A percentile compares a stretch with the other conserved stretches of the same genome.
Evolutionary conservation across 1,140 invertebrate genomes (phyloP).

Genomic region (Lordiphosa stackelbergi): DNA sequence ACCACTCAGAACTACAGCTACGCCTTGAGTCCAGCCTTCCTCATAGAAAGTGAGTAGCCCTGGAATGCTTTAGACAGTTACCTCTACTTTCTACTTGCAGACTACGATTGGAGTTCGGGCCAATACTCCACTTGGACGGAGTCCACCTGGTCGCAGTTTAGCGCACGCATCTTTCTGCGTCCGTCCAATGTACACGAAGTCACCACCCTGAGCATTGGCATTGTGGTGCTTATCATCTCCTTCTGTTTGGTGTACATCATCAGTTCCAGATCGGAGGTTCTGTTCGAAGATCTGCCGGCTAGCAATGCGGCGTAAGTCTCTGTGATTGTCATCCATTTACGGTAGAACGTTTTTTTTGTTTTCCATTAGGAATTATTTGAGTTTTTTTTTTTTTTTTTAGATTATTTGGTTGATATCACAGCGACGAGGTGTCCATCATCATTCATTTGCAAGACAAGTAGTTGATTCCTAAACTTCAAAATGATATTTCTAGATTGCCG

Average conservation of each 20-base stretch:
- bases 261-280: slow-evolving; percentile 80
- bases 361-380: neutral
- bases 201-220: slow-evolving; percentile 82
- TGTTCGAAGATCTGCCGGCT: slow-evolving; percentile 79
- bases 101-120: slow-evolving; percentile 88
- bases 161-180: slow-evolving; percentile 88
- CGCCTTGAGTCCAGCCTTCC: slow-evolving; percentile 89
- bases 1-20: slow-evolving; percentile 85
- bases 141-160: slow-evolving; percentile 88
- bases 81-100: slow-evolving; percentile 75
- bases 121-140: slow-evolving; percentile 94
- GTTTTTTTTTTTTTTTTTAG: slow-evolving; percentile 55
- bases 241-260: slow-evolving; percentile 85
- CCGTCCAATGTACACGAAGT: slow-evolving; percentile 85
- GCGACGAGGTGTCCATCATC: slow-evolving; percentile 26
- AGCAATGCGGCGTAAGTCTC: slow-evolving; percentile 73
- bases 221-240: slow-evolving; percentile 81
- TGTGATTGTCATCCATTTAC: neutral
- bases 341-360: neutral
- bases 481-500: slow-evolving; percentile 45
- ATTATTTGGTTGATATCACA: slow-evolving; percentile 62
- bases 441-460: slow-evolving; percentile 44
- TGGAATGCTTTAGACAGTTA: neutral
- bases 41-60: slow-evolving; percentile 80
- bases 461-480: slow-evolving; percentile 9